Evolutionary conservation across 1,140 invertebrate genomes (phyloP), one percentile per base, ranked within the genome.

Genomic region (Atta cephalotes): DNA sequence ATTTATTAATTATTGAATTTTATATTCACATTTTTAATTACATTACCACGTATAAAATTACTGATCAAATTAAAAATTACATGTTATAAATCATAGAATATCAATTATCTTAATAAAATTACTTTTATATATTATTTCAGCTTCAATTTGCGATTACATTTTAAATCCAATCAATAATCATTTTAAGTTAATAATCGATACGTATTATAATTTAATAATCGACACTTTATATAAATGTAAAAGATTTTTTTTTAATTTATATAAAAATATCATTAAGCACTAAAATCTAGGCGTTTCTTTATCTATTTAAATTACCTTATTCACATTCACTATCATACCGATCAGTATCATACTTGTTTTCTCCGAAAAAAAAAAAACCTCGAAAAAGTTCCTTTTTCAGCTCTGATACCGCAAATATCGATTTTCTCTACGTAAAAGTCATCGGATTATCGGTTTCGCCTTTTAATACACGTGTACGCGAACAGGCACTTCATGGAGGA

Each of bases 401-500:
- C n/a, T 35, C 28, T 1, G 18, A 25, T 28, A n/a, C 16, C 39
- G 7, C 60, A 31, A 16, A 12, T n/a, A 71, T 81, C 31, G 78
- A 39, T 72, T 81, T 21, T 28, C 53, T 60, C 18, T 6, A 10
- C 18, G 35, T 35, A 62, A 82, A 60, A 72, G 53, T 70, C 35
- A 39, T n/a, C 4, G 12, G 53, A 60, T 62, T 58, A 39, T 49
- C 68, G 65, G 16, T 25, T n/a, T 49, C 25, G 2, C 45, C 49
- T 39, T 21, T 35, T 51, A 25, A 62, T 51, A 14, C 35, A 49
- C 51, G 56, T 45, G 39, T 49, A 74, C 53, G 28, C 49, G 28
- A 39, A 1, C 7, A 49, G 70, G 53, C 80, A 74, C 80, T 84
- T 62, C 7, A 70, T 39, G 56, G 80, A 84, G 80, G 80, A 63